Evolutionary conservation across 2,888 invertebrate species (phyloP).

Genomic region (Megalurothrips usitatus): DNA sequence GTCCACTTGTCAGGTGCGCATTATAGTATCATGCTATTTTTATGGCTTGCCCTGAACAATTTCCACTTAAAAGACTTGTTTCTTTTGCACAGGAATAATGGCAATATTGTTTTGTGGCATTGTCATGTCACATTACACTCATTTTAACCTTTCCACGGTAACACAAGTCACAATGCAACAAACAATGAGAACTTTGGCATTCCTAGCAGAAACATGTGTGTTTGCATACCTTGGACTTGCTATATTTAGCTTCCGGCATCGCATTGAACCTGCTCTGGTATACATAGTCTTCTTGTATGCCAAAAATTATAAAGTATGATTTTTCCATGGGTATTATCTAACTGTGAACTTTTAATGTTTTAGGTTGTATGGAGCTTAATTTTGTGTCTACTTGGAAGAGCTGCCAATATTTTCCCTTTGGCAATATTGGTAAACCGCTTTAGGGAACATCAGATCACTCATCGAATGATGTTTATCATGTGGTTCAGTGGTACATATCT

Average conservation of each 20-base stretch:
- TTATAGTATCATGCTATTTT: slow-evolving; percentile 29
- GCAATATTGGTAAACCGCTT: slow-evolving; percentile 92
- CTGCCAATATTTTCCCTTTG: slow-evolving; percentile 94
- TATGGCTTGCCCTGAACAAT: slow-evolving; percentile 27
- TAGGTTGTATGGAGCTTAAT: slow-evolving; percentile 88
- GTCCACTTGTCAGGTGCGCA: slow-evolving; percentile 79
- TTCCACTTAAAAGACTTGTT: background rate
- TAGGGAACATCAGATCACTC: slow-evolving; percentile 94
- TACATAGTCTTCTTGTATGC: background rate
- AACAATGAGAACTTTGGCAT: slow-evolving; percentile 94
- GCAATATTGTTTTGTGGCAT: slow-evolving; percentile 98
- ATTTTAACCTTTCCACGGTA: slow-evolving; percentile 95
- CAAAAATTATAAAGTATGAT: background rate
- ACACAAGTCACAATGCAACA: slow-evolving; percentile 99
- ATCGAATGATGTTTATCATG: slow-evolving; percentile 99
- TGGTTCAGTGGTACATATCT: slow-evolving; percentile 86
- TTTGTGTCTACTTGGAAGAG: slow-evolving; percentile 86
- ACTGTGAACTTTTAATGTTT: slow-evolving; percentile 26
- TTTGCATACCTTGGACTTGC: slow-evolving; percentile 96
- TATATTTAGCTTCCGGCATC: slow-evolving; percentile 89
- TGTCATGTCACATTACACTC: slow-evolving; percentile 99
- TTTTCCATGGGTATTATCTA: background rate
- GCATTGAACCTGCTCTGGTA: slow-evolving; percentile 58
- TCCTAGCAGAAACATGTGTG: slow-evolving; percentile 97
- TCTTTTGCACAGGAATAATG: slow-evolving; percentile 77